Conservation (phyloP, 2,113 vertebrate genomes). For the Neolamprologus tretocephalus region DNA sequence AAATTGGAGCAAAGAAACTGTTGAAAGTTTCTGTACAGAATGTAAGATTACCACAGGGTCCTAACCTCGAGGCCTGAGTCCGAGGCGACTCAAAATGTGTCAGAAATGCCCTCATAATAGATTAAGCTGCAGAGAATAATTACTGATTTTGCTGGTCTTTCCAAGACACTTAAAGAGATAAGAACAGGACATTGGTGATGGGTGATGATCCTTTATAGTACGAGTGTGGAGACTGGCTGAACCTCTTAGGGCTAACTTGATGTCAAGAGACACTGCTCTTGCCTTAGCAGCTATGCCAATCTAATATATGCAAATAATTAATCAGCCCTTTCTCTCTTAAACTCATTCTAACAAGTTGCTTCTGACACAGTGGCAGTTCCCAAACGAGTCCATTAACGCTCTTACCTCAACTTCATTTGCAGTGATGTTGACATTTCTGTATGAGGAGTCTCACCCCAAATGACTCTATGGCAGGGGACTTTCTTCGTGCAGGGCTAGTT, state of each 20-base stretch:
- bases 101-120: background rate
- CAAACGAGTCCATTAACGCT: slow-evolving; percentile 51
- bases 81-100: background rate
- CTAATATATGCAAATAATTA: slow-evolving; percentile 59
- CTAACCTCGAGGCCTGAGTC: background rate
- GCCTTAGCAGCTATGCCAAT: slow-evolving; percentile 1
- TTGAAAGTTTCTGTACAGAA: slow-evolving; percentile 13
- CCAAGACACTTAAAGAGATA: background rate
- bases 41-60: background rate
- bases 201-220: background rate
- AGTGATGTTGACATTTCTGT: slow-evolving; percentile 42
- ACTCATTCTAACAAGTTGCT: slow-evolving; percentile 48
- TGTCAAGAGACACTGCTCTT: slow-evolving; percentile 14
- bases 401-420: slow-evolving; percentile 35
- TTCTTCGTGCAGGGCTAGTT: background rate
- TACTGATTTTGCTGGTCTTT: background rate
- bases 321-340: slow-evolving; percentile 17
- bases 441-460: background rate
- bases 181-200: background rate
- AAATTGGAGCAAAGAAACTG: background rate
- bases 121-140: background rate
- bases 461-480: background rate
- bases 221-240: background rate
- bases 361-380: slow-evolving; percentile 53
- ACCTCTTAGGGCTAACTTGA: background rate